Base-by-base conservation (phyloP, 1,140 invertebrate species). In the Eriocheir sinensis region DNA sequence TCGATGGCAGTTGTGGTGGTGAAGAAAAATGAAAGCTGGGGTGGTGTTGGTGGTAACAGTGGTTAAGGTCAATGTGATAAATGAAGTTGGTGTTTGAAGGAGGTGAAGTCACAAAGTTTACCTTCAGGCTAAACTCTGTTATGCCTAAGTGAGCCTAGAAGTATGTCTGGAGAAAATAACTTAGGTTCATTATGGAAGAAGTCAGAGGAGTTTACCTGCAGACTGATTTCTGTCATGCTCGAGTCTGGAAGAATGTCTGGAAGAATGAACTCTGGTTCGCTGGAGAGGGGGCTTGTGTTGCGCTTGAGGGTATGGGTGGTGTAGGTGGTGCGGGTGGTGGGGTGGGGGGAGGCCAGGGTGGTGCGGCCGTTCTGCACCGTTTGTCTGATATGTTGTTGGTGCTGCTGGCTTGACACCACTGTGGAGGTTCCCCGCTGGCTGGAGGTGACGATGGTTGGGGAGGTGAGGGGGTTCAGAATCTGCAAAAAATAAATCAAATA, bases 241-340 rank as follows among this genome's bases (percentile, higher is more conserved):
- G 95, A 96, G 86, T 96, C 94, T 30, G 95, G 95, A 40, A 96
- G 79, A 80, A 96, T 96, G 86, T 96, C 94, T 30, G 95, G 95
- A 38, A 96, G 72, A 79, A 96, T 96, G 72, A 83, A 96, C 83
- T 96, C 95, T 12, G 95, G 94, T n/a, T 95, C 93, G 30, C 92
- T 91, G 1, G 94, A 79, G 32, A 92, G 93, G 8, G 94, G 81
- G 40, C 89, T 81, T 17, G 89, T 60, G 48, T 72, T 94, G 27
- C 93, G 88, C 86, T 94, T 95, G 3, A 95, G 38, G 30, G 95
- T 53, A 27, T 94, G 91, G 12, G 95, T 89, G 30, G 93, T 41
- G 40, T 53, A 41, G 91, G 72, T 93, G 60, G 80, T 79, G 72
- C 80, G 30, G 21, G 93, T 53, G 4, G 85, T 34, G 60, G 95